A percentile compares a stretch with the other conserved stretches of the same genome.
These are phyloP conservation scores for Grallaria varia DNA, from an alignment of 2,113 vertebrate genomes.

Conservation along the genomic window DNA sequence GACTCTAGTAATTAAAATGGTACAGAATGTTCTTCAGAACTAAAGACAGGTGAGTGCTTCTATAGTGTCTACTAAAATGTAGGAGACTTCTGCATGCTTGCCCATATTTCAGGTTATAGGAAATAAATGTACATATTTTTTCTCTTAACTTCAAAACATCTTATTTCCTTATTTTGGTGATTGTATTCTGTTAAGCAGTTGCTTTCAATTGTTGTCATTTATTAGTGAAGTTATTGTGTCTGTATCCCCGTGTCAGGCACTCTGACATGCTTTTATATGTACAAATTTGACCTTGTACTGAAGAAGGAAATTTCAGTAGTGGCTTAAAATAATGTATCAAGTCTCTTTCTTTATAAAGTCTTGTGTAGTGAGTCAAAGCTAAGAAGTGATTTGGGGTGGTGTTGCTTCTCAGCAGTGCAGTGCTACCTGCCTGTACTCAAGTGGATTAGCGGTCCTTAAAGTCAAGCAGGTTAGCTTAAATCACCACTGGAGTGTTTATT, in stretches of 20 bases:
- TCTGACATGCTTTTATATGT: background rate
- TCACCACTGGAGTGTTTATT: background rate
- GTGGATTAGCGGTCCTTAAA: slow-evolving; percentile 36
- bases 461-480: slow-evolving; percentile 44
- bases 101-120: background rate
- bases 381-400: background rate
- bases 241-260: background rate
- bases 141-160: background rate
- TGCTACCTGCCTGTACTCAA: background rate
- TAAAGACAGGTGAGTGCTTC: background rate
- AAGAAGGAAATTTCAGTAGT: background rate
- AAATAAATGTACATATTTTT: background rate
- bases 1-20: background rate
- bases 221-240: background rate
- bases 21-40: background rate
- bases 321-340: background rate
- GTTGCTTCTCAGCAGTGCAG: background rate
- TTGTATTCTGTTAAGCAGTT: background rate
- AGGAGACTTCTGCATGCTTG: background rate
- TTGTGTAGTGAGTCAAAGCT: background rate
- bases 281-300: background rate
- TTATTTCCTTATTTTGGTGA: background rate
- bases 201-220: background rate
- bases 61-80: background rate
- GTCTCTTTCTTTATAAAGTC: background rate